Evolutionary conservation across 2,113 vertebrate genomes (phyloP).

Genomic region (Galbula dea): DNA sequence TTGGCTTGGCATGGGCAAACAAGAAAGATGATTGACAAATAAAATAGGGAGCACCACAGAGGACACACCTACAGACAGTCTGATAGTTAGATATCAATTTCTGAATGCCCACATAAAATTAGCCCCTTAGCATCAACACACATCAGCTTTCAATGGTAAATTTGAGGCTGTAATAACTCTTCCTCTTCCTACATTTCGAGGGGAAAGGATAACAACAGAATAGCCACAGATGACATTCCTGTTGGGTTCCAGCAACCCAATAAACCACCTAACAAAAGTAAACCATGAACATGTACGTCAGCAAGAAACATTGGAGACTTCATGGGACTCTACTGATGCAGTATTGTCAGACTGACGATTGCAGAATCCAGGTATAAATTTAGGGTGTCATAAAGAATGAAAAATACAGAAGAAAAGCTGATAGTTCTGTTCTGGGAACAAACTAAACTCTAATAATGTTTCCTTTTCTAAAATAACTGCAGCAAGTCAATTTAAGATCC

Average conservation of each 20-base stretch:
- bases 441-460: neutral
- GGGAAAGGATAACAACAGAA: neutral
- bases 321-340: neutral
- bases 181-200: neutral
- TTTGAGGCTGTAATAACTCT: neutral
- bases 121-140: neutral
- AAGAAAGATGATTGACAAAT: slow-evolving; percentile 47
- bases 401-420: neutral
- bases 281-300: neutral
- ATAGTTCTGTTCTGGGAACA: neutral
- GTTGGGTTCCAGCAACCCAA: neutral
- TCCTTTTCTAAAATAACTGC: neutral
- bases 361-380: neutral
- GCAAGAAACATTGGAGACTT: neutral
- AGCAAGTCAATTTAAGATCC: neutral
- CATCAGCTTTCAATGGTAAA: neutral
- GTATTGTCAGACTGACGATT: neutral
- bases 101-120: slow-evolving; percentile 42
- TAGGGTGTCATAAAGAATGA: neutral
- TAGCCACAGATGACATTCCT: neutral
- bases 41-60: slow-evolving; percentile 56
- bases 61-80: slow-evolving; percentile 70
- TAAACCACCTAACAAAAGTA: neutral
- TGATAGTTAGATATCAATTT: slow-evolving; percentile 66
- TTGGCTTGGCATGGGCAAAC: slow-evolving; percentile 12